A percentile compares a stretch with the other conserved stretches of the same genome.
These are phyloP conservation scores for Hemichromis elongatus DNA, from an alignment of 2,113 vertebrate genomes.

Conservation along the genomic window DNA sequence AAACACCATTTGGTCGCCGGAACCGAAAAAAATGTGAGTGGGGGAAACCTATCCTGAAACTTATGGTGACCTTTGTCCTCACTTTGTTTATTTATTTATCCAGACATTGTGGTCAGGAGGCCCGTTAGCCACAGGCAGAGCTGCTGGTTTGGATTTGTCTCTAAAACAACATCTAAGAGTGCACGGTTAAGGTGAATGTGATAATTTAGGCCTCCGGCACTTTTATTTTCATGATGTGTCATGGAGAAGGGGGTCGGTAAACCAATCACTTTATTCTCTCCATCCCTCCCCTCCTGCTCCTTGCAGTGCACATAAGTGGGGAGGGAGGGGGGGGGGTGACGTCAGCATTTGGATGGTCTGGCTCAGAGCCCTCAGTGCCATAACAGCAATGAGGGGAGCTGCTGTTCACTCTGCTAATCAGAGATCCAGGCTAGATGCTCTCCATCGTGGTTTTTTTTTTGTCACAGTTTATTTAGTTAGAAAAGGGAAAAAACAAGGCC, in stretches of 20 bases:
- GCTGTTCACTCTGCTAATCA: conserved; percentile 53
- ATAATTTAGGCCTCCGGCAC: conserved; percentile 72
- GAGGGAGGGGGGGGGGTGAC: conserved; percentile 65
- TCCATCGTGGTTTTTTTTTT: not conserved
- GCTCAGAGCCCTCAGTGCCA: conserved; percentile 65
- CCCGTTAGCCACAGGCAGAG: conserved; percentile 65
- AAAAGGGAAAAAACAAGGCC: not conserved
- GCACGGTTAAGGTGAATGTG: conserved; percentile 75
- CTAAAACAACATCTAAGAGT: conserved; percentile 75
- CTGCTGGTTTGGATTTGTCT: conserved; percentile 67
- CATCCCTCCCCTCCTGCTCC: conserved; percentile 27
- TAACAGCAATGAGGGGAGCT: conserved; percentile 67
- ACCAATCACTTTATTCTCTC: conserved; percentile 71
- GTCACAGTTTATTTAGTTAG: conserved; percentile 49
- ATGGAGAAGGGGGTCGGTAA: conserved; percentile 67
- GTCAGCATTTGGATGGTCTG: conserved; percentile 73
- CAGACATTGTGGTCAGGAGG: conserved; percentile 64
- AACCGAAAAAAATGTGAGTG: conserved; percentile 15
- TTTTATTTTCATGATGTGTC: conserved; percentile 79
- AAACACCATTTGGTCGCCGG: conserved; percentile 37
- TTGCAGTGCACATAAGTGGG: conserved; percentile 61
- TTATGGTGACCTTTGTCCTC: conserved; percentile 69
- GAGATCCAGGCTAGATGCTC: conserved; percentile 40
- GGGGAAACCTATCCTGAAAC: conserved; percentile 50
- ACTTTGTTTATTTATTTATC: conserved; percentile 74